Evolutionary conservation across 2,113 vertebrate species (phyloP), one percentile per base, ranked within the genome.

Genomic region (Tichodroma muraria): DNA sequence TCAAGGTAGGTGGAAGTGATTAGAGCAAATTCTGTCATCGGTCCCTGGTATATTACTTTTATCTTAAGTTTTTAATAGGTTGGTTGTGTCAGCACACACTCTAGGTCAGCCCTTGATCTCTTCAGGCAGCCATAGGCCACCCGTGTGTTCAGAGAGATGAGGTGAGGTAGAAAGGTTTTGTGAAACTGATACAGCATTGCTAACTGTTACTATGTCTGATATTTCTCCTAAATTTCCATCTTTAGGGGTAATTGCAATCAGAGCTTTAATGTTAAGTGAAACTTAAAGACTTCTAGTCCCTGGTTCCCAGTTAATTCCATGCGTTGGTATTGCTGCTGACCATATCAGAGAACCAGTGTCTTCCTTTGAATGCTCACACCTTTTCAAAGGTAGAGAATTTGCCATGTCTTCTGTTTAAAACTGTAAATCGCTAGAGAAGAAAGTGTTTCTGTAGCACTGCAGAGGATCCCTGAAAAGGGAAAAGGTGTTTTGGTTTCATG

Each of bases 1-100:
- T 96, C 94, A 69, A 93, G 79, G 88, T 92, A 95, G 65, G 90
- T 95, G 80, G 72, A 95, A 90, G 85, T 95, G 96, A 97, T 93
- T 85, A 96, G 96, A 80, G 92, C 77, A 96, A 90, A 90, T 92
- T 85, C 83, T 83, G 80, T 73, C 95, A 96, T 81, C 89, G 72
- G 0, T 91, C 84, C 47, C 78, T 54, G 30, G 44, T 27, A 28
- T 42, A 37, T 19, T 57, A 35, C 89, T 97, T 96, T 95, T 84
- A 92, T 97, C 94, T 94, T 54, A 30, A 77, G 76, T 69, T 88
- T 72, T 65, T 96, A 89, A 88, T 93, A 94, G 94, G 78, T 78
- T 87, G 45, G 23, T 80, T 47, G 21, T 90, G 81, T 87, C 90
- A 97, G 88, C 88, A 70, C 93, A 95, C 85, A 77, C 85, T 88